Percentiles rank a stretch among this genome's conserved stretches.
Conservation (phyloP, 2,888 invertebrate species). For the Aphodius granarius region DNA sequence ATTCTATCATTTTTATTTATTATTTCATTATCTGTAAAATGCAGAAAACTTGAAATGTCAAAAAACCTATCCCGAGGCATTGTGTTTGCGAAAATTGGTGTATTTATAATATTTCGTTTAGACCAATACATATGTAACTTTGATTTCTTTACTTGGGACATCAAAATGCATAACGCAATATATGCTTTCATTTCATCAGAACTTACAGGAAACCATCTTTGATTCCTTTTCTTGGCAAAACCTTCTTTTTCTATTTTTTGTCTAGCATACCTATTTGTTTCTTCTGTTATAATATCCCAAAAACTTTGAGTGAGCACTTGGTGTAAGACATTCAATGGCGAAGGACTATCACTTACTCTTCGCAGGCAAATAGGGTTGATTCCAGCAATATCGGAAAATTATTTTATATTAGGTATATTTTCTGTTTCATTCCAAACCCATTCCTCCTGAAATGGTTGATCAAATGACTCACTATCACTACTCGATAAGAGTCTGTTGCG, state of each 20-base stretch:
- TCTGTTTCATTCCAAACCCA: not conserved
- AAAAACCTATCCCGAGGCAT: slow-evolving; percentile 20
- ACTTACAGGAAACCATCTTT: slow-evolving; percentile 28
- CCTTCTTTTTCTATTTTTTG: no score
- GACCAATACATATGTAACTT: slow-evolving; percentile 33
- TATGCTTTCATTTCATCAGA: slow-evolving; percentile 33
- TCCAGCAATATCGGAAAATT: not conserved
- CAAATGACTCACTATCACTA: not conserved
- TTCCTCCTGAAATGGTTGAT: not conserved
- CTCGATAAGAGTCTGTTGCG: no score
- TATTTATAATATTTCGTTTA: slow-evolving; percentile 32
- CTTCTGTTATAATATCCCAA: not conserved
- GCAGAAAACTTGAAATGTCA: slow-evolving; percentile 29
- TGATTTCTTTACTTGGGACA: slow-evolving; percentile 34
- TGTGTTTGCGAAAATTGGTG: slow-evolving; percentile 32
- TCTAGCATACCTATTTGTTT: not conserved
- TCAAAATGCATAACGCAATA: slow-evolving; percentile 36
- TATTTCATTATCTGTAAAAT: slow-evolving; percentile 32
- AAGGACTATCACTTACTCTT: slow-evolving; percentile 1
- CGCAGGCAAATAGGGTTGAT: not conserved
- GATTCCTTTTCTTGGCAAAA: slow-evolving; percentile 4
- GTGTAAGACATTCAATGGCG: not conserved
- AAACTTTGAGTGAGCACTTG: not conserved
- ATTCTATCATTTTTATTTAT: slow-evolving; percentile 20
- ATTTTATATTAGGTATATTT: not conserved